Evolutionary conservation across 2,888 invertebrate species (phyloP), one percentile per base, ranked within the genome.

Genomic region (Drosophila heteroneura): DNA sequence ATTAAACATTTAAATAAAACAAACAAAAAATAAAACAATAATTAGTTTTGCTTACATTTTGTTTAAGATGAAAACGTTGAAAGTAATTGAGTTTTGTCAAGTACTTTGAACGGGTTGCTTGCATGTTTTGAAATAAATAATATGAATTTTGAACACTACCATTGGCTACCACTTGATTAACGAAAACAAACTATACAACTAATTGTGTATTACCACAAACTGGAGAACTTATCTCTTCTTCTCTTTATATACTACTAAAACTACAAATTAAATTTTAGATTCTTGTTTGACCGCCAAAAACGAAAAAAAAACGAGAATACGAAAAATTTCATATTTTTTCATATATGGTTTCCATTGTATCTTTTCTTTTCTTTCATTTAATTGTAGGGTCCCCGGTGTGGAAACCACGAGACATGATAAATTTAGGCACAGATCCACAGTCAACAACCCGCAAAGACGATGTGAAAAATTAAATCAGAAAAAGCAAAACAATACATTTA

Each of bases 371-470:
- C 90, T 92, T 92, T 90, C 90, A 90, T 92, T 95, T 95, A 95
- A 95, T 96, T 96, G 95, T 96, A 97, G 98, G 98, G 95, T 98
- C 98, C 94, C 99, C 99, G 94, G 97, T 99, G 95, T 99, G 98
- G 98, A 98, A 98, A 96, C 98, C 98, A 95, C 96, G 98, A 95
- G 98, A 98, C 95, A 95, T 95, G 95, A 94, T 94, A 95, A 94
- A 94, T 94, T 95, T 95, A 94, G 94, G 94, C 93, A 88, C 87
- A 88, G 93, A 94, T 93, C 93, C 93, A 92, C 93, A 93, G 93
- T 93, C 93, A 92, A 93, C 93, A 93, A 93, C 93, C 93, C 93
- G 93, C 93, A 94, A 94, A 94, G 93, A 94, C 93, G 93, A 94
- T 91, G 93, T 93, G 91, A 93, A 93, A 93, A 93, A 93, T 93